Percentiles rank a stretch among this genome's conserved stretches.
Evolutionary conservation across 2,888 invertebrate species (phyloP).

Genomic region (Tridacna crocea): DNA sequence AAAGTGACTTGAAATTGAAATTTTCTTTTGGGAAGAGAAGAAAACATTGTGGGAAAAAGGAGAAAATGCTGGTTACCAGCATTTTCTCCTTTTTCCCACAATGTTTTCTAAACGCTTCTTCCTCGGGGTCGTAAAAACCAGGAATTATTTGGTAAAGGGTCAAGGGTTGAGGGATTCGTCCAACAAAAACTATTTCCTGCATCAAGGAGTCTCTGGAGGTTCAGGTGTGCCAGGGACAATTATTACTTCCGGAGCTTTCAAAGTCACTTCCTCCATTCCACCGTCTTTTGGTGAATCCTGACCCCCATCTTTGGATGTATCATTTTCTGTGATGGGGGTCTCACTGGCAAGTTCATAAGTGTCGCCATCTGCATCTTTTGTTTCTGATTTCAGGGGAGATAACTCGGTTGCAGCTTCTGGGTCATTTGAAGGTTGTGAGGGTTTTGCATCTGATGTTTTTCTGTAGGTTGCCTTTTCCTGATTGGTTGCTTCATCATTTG

Average conservation of each 20-base stretch:
- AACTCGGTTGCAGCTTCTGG: constrained; percentile 36
- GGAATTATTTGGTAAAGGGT: too few species aligned
- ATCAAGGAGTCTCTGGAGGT: constrained; percentile 30
- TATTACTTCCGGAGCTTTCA: constrained; percentile 52
- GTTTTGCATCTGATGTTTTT: constrained; percentile 40
- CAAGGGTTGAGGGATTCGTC: too few species aligned
- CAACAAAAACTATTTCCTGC: too few species aligned
- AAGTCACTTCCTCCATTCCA: constrained; percentile 42
- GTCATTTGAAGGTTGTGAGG: constrained; percentile 16
- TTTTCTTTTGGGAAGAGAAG: too few species aligned
- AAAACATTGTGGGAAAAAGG: too few species aligned
- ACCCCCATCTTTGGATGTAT: constrained; percentile 30
- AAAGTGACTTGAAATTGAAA: too few species aligned
- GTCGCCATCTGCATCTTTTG: constrained; percentile 44
- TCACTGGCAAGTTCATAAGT: constrained; percentile 55
- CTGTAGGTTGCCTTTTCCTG: constrained; percentile 53
- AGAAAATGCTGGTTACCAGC: too few species aligned
- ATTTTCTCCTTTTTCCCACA: too few species aligned
- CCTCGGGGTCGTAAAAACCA: too few species aligned
- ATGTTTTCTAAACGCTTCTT: too few species aligned
- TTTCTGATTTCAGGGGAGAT: constrained; percentile 41
- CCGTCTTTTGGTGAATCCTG: constrained; percentile 54
- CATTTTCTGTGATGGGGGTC: constrained; percentile 30
- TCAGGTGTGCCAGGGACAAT: constrained; percentile 52
- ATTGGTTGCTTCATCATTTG: constrained; percentile 24